Percentiles rank a stretch among this genome's conserved stretches.
These are phyloP conservation scores for Drosophila nigricruria DNA, from an alignment of 2,888 invertebrate genomes.

Conservation along the genomic window DNA sequence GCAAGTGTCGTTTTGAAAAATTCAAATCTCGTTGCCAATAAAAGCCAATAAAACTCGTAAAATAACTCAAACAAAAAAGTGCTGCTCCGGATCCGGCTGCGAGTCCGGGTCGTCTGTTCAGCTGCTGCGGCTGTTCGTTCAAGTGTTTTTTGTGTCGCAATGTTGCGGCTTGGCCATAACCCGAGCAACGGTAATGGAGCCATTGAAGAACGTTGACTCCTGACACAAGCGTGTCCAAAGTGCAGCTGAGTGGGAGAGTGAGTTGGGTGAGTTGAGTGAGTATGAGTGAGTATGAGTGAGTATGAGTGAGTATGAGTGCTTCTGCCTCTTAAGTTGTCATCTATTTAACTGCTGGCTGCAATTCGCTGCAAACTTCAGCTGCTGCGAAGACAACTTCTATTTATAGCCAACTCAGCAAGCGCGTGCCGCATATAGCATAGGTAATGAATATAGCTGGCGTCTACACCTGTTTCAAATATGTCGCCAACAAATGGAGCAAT, in stretches of 20 bases:
- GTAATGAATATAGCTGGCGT: slow-evolving; percentile 54
- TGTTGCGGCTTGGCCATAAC: slow-evolving; percentile 70
- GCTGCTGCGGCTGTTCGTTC: slow-evolving; percentile 47
- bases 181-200: slow-evolving; percentile 52
- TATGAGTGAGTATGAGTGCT: neutral
- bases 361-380: slow-evolving; percentile 17
- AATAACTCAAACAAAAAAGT: slow-evolving; percentile 73
- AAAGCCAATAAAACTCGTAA: slow-evolving; percentile 82
- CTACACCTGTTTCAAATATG: slow-evolving; percentile 79
- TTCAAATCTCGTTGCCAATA: slow-evolving; percentile 81
- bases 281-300: slow-evolving; percentile 1
- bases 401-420: slow-evolving; percentile 47
- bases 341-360: slow-evolving; percentile 42
- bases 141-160: slow-evolving; percentile 77
- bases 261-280: neutral
- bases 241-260: slow-evolving; percentile 17
- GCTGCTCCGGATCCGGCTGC: slow-evolving; percentile 1
- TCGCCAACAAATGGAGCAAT: slow-evolving; percentile 44
- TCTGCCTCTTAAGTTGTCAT: slow-evolving; percentile 38
- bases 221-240: slow-evolving; percentile 18
- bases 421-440: slow-evolving; percentile 44
- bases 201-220: slow-evolving; percentile 50
- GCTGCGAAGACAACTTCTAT: slow-evolving; percentile 33
- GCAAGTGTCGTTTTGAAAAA: slow-evolving; percentile 77
- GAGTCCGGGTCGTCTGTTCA: neutral